Evolutionary conservation across 2,888 invertebrate genomes (phyloP), one percentile per base, ranked within the genome.

Genomic region (Amiota minor): DNA sequence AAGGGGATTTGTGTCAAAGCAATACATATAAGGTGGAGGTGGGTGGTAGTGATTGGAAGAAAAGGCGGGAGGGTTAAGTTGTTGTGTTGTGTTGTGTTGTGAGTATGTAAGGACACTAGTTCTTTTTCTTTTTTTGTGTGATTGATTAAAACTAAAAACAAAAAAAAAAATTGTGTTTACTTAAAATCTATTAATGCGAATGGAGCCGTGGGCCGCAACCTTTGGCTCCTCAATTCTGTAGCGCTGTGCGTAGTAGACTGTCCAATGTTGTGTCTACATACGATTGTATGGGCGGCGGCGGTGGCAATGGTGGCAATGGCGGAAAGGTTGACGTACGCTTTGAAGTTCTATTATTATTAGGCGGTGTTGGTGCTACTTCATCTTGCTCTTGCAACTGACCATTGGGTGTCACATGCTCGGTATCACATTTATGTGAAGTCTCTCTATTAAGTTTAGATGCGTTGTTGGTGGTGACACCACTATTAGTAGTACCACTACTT

Each of bases 211-310:
- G 10, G 55, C 16, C 14, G 8, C 8, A 4, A 4, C 53, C 4
- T 4, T 53, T 53, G 16, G 35, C 35, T 35, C 18, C 62, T 62
- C 76, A 83, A 77, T 83, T 85, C 53, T 84, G 86, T 70, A 84
- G 72, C 16, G 83, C 86, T n/a, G 83, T 83, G 46, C 83, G 86
- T 68, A 84, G 74, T 69, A 84, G 74, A 74, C 83, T 84, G 74
- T 84, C 83, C 64, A 83, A 71, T 6, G 83, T 85, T 14, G 20
- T 50, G 12, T 68, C 53, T 35, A 68, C 20, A 20, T 20, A 59
- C 11, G 23, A 14, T 68, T 50, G 49, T 16, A 46, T 65, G 16
- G 16, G 18, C 23, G 53, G 20, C n/a, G 67, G 67, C 4, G 18
- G 49, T 18, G 49, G 49, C 14, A 20, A 12, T 18, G 67, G 20